Evolutionary conservation across 1,140 invertebrate genomes (phyloP), one percentile per base, ranked within the genome.

Genomic region (Stegodyphus dumicola): DNA sequence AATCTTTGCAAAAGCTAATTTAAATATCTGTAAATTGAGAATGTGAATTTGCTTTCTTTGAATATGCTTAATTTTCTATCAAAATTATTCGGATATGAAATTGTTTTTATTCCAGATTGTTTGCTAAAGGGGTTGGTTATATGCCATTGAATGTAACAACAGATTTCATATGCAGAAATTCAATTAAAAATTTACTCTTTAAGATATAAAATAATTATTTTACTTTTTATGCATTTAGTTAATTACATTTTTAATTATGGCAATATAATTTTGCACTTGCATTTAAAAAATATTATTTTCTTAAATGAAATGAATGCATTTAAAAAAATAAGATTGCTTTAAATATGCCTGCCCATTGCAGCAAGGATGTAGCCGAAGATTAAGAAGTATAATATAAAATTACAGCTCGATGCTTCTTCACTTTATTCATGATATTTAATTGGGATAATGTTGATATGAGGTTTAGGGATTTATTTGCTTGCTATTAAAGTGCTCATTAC

Each of bases 321-420:
- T 33, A 1, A 33, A 33, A 33, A 33, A 33, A 33, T 1, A 33
- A 33, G 33, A 33, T 67, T 67, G 18, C 15, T 60, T 75, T 60
- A 33, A 33, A 48, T 6, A 51, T 66, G 64, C n/a, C 49, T 65
- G 60, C 9, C n/a, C 33, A 78, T 78, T 78, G 65, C 67, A 80
- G 78, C 79, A 74, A 74, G 79, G 79, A 81, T 81, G 11, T 33
- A 53, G 49, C 10, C 2, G 48, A 74, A 74, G 79, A 81, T 81
- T 73, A 74, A 74, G 79, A 74, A 81, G 79, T 81, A 81, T 81
- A 52, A 67, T 60, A 5, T 60, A 15, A 33, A 33, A 33, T 33
- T 1, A 33, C 1, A 33, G 33, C 33, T 33, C 33, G 33, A 33
- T 33, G 3, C 33, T 33, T 33, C 33, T 9, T 15, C 15, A 67